phyloP scores from a whole-genome alignment of 2,888 invertebrate species.

The Nemurella pictetii region DNA sequence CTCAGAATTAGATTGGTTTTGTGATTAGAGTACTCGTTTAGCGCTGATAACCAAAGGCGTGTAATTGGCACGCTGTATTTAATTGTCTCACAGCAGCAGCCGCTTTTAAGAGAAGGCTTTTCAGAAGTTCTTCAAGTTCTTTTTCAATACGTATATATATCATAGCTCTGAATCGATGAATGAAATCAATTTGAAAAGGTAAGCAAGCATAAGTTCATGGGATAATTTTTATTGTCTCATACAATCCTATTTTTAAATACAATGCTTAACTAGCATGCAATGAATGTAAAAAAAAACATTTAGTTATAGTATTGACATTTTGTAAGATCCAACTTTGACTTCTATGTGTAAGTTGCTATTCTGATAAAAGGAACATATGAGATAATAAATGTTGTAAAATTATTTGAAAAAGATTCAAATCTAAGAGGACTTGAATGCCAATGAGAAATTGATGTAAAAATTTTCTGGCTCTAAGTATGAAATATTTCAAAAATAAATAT shows the following conservation, averaged over 20 bases:
- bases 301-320: neutral
- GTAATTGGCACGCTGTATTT: no score
- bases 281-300: neutral
- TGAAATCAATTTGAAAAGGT: no score
- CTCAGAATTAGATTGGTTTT: no score
- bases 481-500: neutral
- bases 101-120: no score
- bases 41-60: no score
- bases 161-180: no score
- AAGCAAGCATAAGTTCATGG: neutral
- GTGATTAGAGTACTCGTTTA: no score
- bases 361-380: neutral
- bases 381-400: neutral
- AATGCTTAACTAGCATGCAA: constrained; percentile 20
- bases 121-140: no score
- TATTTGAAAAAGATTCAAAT: neutral
- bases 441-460: neutral
- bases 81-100: no score
- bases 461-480: neutral
- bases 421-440: neutral
- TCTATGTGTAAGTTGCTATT: neutral
- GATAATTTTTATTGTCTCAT: constrained; percentile 11
- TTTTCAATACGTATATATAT: no score
- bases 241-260: constrained; percentile 13
- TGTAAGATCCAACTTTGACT: neutral